Conservation (phyloP, 2,888 invertebrate species). For the Caenorhabditis sp. region DNA sequence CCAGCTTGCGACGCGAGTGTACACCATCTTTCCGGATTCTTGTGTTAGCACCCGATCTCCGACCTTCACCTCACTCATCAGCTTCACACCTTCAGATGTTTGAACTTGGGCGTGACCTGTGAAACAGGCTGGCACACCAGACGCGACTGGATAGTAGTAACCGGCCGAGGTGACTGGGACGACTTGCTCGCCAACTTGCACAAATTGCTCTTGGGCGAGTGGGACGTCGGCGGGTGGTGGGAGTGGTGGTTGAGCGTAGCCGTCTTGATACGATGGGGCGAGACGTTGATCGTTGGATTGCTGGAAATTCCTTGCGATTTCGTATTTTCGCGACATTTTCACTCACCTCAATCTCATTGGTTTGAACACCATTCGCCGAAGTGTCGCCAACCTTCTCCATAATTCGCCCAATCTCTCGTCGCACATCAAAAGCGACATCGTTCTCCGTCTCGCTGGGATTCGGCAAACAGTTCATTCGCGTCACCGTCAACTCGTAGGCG, state of each 20-base stretch:
- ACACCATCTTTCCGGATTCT: conserved; percentile 54
- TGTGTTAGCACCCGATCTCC: conserved; percentile 58
- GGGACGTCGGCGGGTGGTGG: conserved; percentile 10
- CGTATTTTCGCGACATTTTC: too few relatives aligned
- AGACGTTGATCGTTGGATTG: conserved; percentile 3
- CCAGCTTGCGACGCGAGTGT: conserved; percentile 55
- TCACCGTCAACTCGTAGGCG: conserved; percentile 64
- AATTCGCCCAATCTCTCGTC: conserved; percentile 58
- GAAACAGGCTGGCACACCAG: conserved; percentile 63
- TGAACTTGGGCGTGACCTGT: conserved; percentile 41
- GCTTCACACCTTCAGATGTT: conserved; percentile 44
- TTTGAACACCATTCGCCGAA: conserved; percentile 37
- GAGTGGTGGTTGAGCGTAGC: conserved; percentile 23
- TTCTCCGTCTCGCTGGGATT: conserved; percentile 61
- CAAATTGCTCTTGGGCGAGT: conserved; percentile 44
- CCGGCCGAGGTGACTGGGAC: conserved; percentile 63
- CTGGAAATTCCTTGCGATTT: too few relatives aligned
- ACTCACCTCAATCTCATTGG: conserved; percentile 24
- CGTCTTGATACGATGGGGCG: background rate
- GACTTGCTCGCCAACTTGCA: conserved; percentile 63
- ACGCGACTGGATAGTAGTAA: conserved; percentile 65
- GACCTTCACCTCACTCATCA: conserved; percentile 54
- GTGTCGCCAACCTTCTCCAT: conserved; percentile 60
- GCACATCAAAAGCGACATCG: conserved; percentile 51
- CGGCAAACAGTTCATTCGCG: conserved; percentile 65